phyloP scores from a whole-genome alignment of 2,113 vertebrate genomes.

The Pelvicachromis taeniatus region DNA sequence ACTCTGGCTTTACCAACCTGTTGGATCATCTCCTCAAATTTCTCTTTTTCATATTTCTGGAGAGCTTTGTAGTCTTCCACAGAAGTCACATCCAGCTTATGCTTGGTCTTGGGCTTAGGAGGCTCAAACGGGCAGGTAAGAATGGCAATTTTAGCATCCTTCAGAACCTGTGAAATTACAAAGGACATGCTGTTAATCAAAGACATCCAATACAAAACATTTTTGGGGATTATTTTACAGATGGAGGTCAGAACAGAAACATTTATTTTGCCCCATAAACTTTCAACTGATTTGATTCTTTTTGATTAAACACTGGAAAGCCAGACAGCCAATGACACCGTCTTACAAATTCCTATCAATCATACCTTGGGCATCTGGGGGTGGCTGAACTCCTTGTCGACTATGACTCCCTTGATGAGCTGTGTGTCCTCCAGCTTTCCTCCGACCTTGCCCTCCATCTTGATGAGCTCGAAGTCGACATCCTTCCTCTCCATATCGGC shows the following conservation, averaged over 20 bases:
- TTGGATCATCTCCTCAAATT: slow-evolving; percentile 93
- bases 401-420: slow-evolving; percentile 91
- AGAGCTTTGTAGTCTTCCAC: slow-evolving; percentile 96
- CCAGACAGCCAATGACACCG: not conserved
- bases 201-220: not conserved
- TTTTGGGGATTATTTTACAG: not conserved
- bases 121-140: slow-evolving; percentile 97
- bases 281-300: not conserved
- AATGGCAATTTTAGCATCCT: slow-evolving; percentile 91
- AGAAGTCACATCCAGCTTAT: slow-evolving; percentile 96
- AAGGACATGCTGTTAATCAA: not conserved
- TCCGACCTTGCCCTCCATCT: slow-evolving; percentile 97
- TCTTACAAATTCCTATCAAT: not conserved
- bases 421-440: slow-evolving; percentile 96
- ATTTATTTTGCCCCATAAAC: not conserved
- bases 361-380: slow-evolving; percentile 97
- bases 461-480: slow-evolving; percentile 98
- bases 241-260: not conserved
- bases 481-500: slow-evolving; percentile 96
- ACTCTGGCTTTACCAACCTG: slow-evolving; percentile 72
- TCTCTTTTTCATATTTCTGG: slow-evolving; percentile 95
- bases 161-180: slow-evolving; percentile 74
- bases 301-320: not conserved
- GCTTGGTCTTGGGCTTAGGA: slow-evolving; percentile 98
- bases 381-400: slow-evolving; percentile 99